Evolutionary conservation across 1,140 invertebrate species (phyloP), one percentile per base, ranked within the genome.

Genomic region (Platorchestia sp.): DNA sequence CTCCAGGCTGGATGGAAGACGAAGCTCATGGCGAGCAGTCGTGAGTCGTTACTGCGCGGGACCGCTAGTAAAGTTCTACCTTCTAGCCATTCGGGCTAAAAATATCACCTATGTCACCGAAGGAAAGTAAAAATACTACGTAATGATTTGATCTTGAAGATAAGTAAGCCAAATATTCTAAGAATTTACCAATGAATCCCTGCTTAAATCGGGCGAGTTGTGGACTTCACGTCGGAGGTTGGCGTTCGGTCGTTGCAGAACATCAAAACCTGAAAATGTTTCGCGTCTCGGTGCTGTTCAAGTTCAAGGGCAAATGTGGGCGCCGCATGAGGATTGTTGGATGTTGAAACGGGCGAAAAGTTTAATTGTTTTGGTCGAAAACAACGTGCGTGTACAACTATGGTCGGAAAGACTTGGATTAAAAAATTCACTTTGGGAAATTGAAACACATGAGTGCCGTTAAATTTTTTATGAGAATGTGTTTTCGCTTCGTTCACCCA

Each of bases 81-180:
- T 75, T 36, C 59, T 75, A 36, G 59, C 59, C 59, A 27, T 75
- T 75, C 59, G 36, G 59, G 59, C 59, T 75, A 36, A 75, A 75
- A 75, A 75, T 75, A 75, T 75, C 59, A 75, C 59, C 59, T 75
- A 75, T 75, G 59, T 75, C 59, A 75, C 14, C 59, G 59, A 75
- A 75, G 59, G 59, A 75, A 75, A 75, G 59, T 75, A 75, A 75
- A 75, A 75, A 75, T 75, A 75, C 59, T 75, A 75, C 59, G 59
- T 75, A 75, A 75, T 75, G 59, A 75, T 75, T 75, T 75, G 59
- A 75, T 75, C 59, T 75, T 75, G 59, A 75, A 75, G 59, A 75
- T 75, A 75, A 75, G 59, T 75, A 75, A 75, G 59, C 59, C 59
- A 75, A 75, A 75, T 75, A 75, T 75, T 75, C 59, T 36, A 75